Conservation (phyloP, 1,140 invertebrate species). For the Caenorhabditis inopinata region DNA sequence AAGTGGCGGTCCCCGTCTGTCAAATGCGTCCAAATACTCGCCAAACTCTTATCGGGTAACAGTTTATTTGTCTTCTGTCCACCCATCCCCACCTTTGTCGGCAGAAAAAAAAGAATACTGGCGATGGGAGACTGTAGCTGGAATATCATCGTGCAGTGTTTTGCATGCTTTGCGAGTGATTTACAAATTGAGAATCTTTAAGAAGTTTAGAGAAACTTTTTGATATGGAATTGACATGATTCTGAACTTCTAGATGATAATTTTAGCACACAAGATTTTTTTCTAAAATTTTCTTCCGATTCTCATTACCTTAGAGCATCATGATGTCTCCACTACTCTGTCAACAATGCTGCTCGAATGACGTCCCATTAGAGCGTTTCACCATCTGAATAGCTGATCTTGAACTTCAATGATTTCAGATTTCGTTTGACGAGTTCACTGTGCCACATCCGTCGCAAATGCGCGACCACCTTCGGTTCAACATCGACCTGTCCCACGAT, state of each 20-base stretch:
- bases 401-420: background rate
- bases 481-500: constrained; percentile 36
- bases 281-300: no score
- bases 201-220: background rate
- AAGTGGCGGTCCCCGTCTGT: background rate
- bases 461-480: constrained; percentile 32
- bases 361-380: no score
- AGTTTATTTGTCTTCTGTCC: background rate
- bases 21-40: constrained; percentile 31
- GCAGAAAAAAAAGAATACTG: background rate
- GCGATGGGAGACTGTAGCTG: background rate
- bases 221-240: no score
- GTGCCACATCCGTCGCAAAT: constrained; percentile 24
- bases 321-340: no score
- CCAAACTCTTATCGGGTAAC: constrained; percentile 16
- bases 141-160: background rate
- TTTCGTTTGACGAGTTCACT: constrained; percentile 16
- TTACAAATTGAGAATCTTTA: background rate
- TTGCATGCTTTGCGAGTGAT: background rate
- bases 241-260: no score
- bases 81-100: background rate
- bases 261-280: no score
- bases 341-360: no score
- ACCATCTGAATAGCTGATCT: no score
- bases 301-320: no score